Evolutionary conservation across 2,888 invertebrate species (phyloP), one percentile per base, ranked within the genome.

Genomic region (Nasonovia ribisnigri): DNA sequence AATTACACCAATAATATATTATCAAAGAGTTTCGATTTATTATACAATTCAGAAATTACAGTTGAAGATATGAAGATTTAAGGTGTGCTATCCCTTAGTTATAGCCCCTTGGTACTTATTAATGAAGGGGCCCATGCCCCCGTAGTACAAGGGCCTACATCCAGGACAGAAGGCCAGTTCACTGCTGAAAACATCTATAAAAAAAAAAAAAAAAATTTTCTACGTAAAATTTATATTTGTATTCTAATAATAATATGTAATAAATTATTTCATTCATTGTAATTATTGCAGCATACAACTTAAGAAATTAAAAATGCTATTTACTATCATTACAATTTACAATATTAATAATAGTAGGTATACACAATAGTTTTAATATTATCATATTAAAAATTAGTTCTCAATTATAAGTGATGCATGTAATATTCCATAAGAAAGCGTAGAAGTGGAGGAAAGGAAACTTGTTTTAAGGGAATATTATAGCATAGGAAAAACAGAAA

Each of bases 371-470:
- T 67, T n/a, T 67, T 67, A 60, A n/a, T 67, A n/a, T 67, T 51
- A 51, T 86, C 60, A 86, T 57, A 86, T 57, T 57, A 26, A 87
- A 67, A 92, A 87, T 42, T 92, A 67, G 60, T 36, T 92, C 92
- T 87, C 20, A 48, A 60, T 87, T 84, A 16, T 51, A 84, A n/a
- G 42, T 87, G 29, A 48, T 60, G 46, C 84, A 29, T 84, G 93
- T n/a, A n/a, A n/a, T n/a, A n/a, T n/a, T n/a, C n/a, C n/a, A n/a
- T n/a, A n/a, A 89, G 89, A 90, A 93, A 46, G 46, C 43, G 13
- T 43, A 57, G 84, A 57, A 4, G 51, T 92, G 46, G 84, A 90
- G 84, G 84, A 93, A 93, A 93, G 93, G 90, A 93, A 93, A 90
- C 57, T 90, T 48, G 89, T 93, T 93, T 90, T 4, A 26, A 84